Conservation (phyloP, 2,888 invertebrate genomes). For the Carterocephalus palaemon region DNA sequence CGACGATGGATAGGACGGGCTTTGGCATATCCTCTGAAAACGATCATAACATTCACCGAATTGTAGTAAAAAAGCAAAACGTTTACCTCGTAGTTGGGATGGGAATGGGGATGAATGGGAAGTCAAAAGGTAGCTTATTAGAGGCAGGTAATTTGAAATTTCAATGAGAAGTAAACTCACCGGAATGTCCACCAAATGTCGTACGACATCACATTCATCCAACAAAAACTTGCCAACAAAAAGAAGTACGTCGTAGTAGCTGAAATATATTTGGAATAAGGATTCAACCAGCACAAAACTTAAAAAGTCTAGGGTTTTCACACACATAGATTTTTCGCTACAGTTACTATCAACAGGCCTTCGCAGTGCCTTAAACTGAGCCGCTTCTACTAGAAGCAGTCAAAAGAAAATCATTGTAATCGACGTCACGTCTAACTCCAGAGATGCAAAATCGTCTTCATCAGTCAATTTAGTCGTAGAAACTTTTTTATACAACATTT, state of each 20-base stretch:
- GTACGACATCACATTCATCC: conserved; percentile 70
- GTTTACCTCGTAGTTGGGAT: neutral
- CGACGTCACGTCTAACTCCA: neutral
- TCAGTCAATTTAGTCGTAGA: neutral
- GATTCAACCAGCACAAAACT: neutral
- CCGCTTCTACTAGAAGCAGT: neutral
- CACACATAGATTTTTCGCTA: neutral
- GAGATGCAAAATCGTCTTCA: neutral
- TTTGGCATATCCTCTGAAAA: conserved; percentile 59
- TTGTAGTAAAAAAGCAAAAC: neutral
- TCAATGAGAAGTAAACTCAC: conserved; percentile 35
- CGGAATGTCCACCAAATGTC: conserved; percentile 74
- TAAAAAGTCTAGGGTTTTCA: neutral
- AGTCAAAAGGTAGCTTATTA: neutral
- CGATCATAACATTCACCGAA: neutral
- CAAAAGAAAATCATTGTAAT: neutral
- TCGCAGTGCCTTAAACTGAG: too few species aligned
- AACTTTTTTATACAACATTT: neutral
- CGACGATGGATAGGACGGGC: conserved; percentile 62
- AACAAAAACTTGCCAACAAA: conserved; percentile 61
- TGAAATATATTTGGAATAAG: conserved; percentile 39
- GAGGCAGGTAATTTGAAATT: neutral
- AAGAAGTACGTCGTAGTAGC: conserved; percentile 52
- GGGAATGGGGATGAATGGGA: too few species aligned
- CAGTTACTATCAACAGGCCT: too few species aligned